Evolutionary conservation across 2,888 invertebrate species (phyloP), one percentile per base, ranked within the genome.

Genomic region (Chymomyza procnemis): DNA sequence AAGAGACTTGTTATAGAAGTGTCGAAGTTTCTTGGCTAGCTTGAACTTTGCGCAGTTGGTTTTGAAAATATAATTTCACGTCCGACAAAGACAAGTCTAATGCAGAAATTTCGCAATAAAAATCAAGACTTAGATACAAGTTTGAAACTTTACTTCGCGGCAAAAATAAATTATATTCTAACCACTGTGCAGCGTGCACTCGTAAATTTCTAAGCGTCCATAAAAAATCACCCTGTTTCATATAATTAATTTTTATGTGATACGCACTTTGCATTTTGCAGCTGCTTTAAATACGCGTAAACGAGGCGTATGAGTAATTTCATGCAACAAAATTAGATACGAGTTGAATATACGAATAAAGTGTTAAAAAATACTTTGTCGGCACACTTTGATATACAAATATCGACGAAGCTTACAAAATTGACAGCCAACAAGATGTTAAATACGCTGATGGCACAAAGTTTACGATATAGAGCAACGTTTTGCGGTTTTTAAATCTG

Each of bases 371-470:
- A 12, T 19, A 60, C 64, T 26, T 67, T 59, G 57, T 69, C 81
- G 81, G 85, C 69, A 34, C 26, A 47, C 81, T 81, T 81, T 81
- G 81, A 81, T 74, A 72, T 73, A 70, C 80, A 73, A 72, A 74
- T 81, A 71, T 71, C 52, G 4, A 18, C 52, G 4, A 18, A 12
- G 70, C 66, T 69, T 52, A 67, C 77, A 73, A 69, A n/a, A 78
- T 78, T 81, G 84, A 84, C 81, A 81, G 79, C 68, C 74, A 73
- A 81, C 81, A 81, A 64, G 81, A 66, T 81, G 75, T 84, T 81
- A 84, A 81, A 84, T 81, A 26, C 26, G 26, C 75, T 81, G 84
- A 84, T 73, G 80, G 60, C 69, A 60, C 75, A 3, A 26, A 26
- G 26, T 66, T 64, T 22, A 56, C 47, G 64, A 72, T 48, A 18